Evolutionary conservation across 2,113 vertebrate genomes (phyloP), one percentile per base, ranked within the genome.

Genomic region (Shinisaurus crocodilurus): DNA sequence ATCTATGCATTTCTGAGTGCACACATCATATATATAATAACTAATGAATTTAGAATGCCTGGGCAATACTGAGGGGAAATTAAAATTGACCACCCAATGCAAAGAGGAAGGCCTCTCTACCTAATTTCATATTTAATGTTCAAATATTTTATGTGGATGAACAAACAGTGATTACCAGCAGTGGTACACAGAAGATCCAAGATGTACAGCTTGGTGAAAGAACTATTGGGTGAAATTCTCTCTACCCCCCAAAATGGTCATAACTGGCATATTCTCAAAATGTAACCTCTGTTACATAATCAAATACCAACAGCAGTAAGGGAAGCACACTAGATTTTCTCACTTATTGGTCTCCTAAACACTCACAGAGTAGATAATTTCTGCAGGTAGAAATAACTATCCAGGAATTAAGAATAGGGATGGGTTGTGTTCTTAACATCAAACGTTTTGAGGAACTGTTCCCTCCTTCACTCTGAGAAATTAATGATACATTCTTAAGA

Each of bases 41-140:
- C 57, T 60, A 13, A 72, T 34, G 32, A n/a, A 72, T 72, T 13
- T n/a, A 0, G 63, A 37, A 67, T 18, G 20, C 57, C 2, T 48
- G 18, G 27, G 16, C 18, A 34, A 1, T n/a, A 63, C 25, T 6
- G 27, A 63, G 37, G 20, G 18, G 29, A 65, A 65, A 60, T 88
- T 65, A 48, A 87, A 77, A 25, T 4, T 4, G 45, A 40, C n/a
- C 63, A 77, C 20, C 6, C 18, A 3, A 77, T 81, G 75, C 16
- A 85, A 67, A 40, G 1, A 57, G 65, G 34, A 57, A 84, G 83
- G 0, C 27, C 32, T 45, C 32, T 45, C 0, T 29, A 32, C 9
- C 27, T 23, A 69, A 32, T 72, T 40, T 57, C 50, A 76, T 15
- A 76, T 75, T n/a, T 0, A 0, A 3, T 0, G 2, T 9, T 82